These are phyloP conservation scores for Heliconius hortense DNA, from an alignment of 2,888 invertebrate species.

Conservation along the genomic window DNA sequence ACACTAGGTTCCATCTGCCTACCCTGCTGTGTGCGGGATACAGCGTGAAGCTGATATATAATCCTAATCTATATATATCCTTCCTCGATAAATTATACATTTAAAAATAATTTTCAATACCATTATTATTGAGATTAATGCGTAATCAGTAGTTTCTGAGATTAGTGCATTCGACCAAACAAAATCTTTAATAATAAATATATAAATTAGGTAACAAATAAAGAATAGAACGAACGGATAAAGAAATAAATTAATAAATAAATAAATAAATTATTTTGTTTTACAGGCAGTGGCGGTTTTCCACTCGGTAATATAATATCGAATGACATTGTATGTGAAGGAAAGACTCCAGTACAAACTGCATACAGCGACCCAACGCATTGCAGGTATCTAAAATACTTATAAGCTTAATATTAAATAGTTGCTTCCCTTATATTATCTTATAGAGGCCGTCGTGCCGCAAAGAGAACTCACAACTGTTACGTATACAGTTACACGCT, in stretches of 20 bases:
- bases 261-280: background rate
- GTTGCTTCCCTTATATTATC: background rate
- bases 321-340: slow-evolving; percentile 53
- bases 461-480: background rate
- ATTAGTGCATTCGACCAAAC: no score
- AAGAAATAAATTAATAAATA: background rate
- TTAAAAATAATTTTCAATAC: no score
- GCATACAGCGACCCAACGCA: slow-evolving; percentile 72
- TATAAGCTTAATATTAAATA: background rate
- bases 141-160: no score
- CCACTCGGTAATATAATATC: slow-evolving; percentile 56
- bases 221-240: background rate
- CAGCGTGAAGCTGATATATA: no score
- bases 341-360: slow-evolving; percentile 60
- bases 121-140: no score
- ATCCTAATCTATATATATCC: no score
- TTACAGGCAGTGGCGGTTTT: slow-evolving; percentile 59
- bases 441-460: background rate
- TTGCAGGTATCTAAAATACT: slow-evolving; percentile 56
- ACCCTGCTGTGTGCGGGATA: no score
- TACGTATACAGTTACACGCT: background rate
- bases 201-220: no score
- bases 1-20: no score
- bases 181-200: no score
- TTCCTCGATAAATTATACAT: no score